phyloP scores from a whole-genome alignment of 2,113 vertebrate genomes.

The Macrotus californicus region DNA sequence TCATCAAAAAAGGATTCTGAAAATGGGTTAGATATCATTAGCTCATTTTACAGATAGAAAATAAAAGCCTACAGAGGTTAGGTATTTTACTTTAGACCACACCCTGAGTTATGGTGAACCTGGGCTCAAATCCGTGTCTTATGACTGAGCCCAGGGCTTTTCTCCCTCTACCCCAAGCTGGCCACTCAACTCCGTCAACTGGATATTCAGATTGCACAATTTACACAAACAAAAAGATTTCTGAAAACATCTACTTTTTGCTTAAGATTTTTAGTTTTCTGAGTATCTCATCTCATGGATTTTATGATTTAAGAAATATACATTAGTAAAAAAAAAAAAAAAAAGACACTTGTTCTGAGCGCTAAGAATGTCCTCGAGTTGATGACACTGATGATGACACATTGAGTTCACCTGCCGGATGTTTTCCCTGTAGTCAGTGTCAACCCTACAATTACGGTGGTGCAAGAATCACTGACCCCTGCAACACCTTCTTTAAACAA shows the following conservation, averaged over 20 bases:
- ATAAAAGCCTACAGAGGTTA: not conserved
- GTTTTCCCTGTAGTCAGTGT: not conserved
- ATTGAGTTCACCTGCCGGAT: not conserved
- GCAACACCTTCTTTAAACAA: not conserved
- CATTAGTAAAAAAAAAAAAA: not conserved
- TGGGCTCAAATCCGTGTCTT: not conserved
- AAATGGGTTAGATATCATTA: not conserved
- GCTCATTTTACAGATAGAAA: not conserved
- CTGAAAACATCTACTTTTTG: slow-evolving; percentile 7
- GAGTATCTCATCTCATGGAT: not conserved
- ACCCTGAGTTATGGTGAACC: not conserved
- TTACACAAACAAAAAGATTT: not conserved
- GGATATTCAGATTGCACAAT: not conserved
- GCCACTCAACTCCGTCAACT: not conserved
- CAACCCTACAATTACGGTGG: not conserved
- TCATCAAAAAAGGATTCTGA: not conserved
- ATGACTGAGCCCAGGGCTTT: not conserved
- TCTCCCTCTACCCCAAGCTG: not conserved
- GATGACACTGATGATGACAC: not conserved
- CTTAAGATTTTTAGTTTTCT: not conserved
- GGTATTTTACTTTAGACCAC: not conserved
- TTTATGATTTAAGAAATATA: not conserved
- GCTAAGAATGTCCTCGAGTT: not conserved
- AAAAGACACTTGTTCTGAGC: not conserved
- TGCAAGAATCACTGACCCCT: not conserved